phyloP scores from a whole-genome alignment of 2,113 vertebrate species.

The Megalops atlanticus region DNA sequence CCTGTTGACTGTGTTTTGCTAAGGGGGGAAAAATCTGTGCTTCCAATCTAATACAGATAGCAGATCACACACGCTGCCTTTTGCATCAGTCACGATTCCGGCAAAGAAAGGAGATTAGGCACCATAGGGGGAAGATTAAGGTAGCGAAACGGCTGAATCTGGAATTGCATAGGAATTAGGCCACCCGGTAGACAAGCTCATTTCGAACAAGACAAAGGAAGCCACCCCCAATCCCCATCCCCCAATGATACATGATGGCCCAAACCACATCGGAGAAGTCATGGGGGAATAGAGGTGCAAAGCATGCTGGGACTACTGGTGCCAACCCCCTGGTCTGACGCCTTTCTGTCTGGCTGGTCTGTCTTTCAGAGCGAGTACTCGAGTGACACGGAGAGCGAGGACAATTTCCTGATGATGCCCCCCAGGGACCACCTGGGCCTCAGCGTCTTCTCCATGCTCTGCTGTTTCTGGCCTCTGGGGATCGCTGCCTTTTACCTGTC shows the following conservation, averaged over 20 bases:
- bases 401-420: slow-evolving; percentile 90
- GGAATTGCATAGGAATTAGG: not conserved
- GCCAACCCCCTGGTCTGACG: slow-evolving; percentile 81
- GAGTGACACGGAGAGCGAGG: slow-evolving; percentile 89
- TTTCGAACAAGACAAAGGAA: not conserved
- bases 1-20: not conserved
- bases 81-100: not conserved
- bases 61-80: not conserved
- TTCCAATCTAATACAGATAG: not conserved
- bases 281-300: not conserved
- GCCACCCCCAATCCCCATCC: no score
- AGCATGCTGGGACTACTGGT: slow-evolving; percentile 53
- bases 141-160: not conserved
- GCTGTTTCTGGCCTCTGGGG: slow-evolving; percentile 95
- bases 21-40: not conserved
- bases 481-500: slow-evolving; percentile 93
- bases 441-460: slow-evolving; percentile 96
- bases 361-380: slow-evolving; percentile 86
- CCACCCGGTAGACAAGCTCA: not conserved
- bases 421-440: slow-evolving; percentile 89
- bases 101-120: not conserved
- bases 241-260: no score
- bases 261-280: no score
- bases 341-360: slow-evolving; percentile 68
- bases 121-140: not conserved